Conservation (phyloP, 2,797 vertebrate species). For the Streptopelia turtur region DNA sequence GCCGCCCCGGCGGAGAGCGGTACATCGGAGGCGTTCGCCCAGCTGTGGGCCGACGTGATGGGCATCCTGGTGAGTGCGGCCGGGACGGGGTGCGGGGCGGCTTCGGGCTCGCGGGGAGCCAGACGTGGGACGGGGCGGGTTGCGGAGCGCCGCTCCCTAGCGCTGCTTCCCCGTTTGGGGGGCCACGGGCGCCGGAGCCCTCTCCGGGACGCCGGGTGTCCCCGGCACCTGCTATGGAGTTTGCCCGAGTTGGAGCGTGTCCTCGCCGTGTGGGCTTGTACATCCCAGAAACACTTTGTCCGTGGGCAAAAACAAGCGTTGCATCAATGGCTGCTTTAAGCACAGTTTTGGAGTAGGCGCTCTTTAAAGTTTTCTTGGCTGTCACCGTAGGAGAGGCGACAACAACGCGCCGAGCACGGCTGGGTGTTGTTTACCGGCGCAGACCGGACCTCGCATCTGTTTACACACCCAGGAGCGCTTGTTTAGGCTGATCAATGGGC, state of each 20-base stretch:
- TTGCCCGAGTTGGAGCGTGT: not conserved
- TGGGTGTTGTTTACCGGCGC: not conserved
- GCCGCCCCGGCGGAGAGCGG: conserved; percentile 73
- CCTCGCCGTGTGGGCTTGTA: not conserved
- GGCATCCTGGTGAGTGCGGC: conserved; percentile 93
- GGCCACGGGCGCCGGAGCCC: not conserved
- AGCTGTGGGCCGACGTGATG: conserved; percentile 95
- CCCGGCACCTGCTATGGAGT: conserved; percentile 1
- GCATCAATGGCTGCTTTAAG: rapidly evolving
- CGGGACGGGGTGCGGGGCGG: not conserved
- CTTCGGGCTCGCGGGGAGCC: not conserved
- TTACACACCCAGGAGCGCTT: not conserved
- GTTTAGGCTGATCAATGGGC: not conserved
- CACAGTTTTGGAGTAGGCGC: not conserved
- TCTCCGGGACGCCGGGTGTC: not conserved
- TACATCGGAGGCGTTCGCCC: conserved; percentile 87
- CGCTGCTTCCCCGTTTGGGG: not conserved
- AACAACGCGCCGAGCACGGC: not conserved
- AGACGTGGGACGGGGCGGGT: not conserved
- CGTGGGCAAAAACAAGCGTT: rapidly evolving
- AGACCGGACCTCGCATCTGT: not conserved
- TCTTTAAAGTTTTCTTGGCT: not conserved
- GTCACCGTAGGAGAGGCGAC: not conserved
- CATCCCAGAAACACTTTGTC: not conserved
- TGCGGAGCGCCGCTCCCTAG: not conserved